Base-by-base conservation (phyloP, 2,888 invertebrate species). In the Formica aserva region DNA sequence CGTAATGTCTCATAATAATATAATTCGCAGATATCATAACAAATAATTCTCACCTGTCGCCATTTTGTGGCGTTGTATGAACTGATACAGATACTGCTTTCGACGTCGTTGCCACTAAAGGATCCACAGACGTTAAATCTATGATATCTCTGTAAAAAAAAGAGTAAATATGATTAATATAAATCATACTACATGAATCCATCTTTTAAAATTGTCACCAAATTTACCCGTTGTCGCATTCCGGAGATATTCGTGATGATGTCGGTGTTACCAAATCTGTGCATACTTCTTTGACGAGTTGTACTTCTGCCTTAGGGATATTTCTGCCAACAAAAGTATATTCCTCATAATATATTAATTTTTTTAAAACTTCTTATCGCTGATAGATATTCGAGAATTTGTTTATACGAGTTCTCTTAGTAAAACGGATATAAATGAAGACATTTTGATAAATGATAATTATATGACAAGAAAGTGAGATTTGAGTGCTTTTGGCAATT, bases 71-170 rank as follows among this genome's bases (percentile, higher is more conserved):
- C 13, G 29, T 29, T 35, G 77, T 13, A 55, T 13, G n/a, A 69
- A 55, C 55, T n/a, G 67, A 26, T 29, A 35, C 11, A 32, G 67
- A 26, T 29, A 35, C 11, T 45, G 55, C 9, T 69, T 69, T 57
- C 11, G 41, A 38, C 1, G 57, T 57, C 15, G 71, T 55, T n/a
- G 77, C n/a, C 6, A 9, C 9, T 22, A 29, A 26, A 78, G 13
- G n/a, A 5, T 62, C 74, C 35, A 18, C 5, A 45, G 45, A 29
- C 3, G 77, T 77, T 69, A 77, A 71, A 77, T 77, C 77, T 67
- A 77, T 77, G 15, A 77, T 26, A 26, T 45, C 32, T 48, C 78
- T 72, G 32, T 60, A 45, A 1, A 65, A 55, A 45, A n/a, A 26
- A 32, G 5, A 22, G n/a, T 52, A 32, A n/a, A 15, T 29, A 18